phyloP scores from a whole-genome alignment of 2,113 vertebrate genomes.

The Tragelaphus imberbis region DNA sequence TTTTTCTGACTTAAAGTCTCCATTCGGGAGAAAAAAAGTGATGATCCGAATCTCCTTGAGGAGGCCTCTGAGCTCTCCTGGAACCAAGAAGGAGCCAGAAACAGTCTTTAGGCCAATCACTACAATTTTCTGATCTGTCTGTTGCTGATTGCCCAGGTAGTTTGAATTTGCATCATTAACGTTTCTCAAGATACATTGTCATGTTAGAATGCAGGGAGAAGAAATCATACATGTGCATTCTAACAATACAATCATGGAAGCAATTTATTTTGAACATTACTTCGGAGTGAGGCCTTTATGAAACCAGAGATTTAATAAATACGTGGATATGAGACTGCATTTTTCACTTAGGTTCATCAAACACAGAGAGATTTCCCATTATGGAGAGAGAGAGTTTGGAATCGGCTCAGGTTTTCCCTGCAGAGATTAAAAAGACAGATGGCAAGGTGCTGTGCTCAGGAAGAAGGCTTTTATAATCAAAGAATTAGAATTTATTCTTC shows the following conservation, averaged over 20 bases:
- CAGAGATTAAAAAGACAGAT: constrained; percentile 67
- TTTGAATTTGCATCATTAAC: constrained; percentile 67
- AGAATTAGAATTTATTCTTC: constrained; percentile 53
- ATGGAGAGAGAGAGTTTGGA: constrained; percentile 56
- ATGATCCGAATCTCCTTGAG: background rate
- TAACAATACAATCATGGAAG: constrained; percentile 72
- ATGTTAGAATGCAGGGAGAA: constrained; percentile 65
- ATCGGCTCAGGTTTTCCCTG: constrained; percentile 47
- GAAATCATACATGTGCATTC: constrained; percentile 70
- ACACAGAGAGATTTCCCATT: constrained; percentile 67
- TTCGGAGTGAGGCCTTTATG: constrained; percentile 67
- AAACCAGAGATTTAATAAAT: constrained; percentile 71
- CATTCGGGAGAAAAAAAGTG: background rate
- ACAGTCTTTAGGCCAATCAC: constrained; percentile 37
- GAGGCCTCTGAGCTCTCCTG: background rate
- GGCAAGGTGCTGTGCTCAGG: constrained; percentile 37
- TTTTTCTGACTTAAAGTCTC: background rate
- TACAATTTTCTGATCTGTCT: constrained; percentile 57
- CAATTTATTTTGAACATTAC: constrained; percentile 74
- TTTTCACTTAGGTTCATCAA: constrained; percentile 73
- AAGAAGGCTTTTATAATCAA: constrained; percentile 50
- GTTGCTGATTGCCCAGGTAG: constrained; percentile 54
- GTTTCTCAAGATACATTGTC: constrained; percentile 51
- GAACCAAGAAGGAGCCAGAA: background rate
- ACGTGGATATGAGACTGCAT: constrained; percentile 64